Percentiles rank a stretch among this genome's conserved stretches.
Conservation (phyloP, 2,888 invertebrate species). For the Craniophora ligustri region DNA sequence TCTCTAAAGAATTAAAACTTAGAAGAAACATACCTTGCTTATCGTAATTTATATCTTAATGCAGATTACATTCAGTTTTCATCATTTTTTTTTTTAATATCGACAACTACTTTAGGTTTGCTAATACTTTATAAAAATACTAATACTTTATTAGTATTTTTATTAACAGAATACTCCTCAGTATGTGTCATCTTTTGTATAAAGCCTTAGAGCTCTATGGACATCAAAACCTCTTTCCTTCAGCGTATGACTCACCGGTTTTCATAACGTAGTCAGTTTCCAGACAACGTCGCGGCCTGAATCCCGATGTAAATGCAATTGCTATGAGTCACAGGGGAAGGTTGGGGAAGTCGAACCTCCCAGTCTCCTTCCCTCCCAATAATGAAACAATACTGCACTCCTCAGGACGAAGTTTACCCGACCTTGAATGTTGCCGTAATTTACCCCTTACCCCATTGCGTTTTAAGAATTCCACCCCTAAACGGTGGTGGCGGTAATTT, state of each 20-base stretch:
- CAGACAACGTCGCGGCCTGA: constrained; percentile 51
- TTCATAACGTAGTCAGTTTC: constrained; percentile 37
- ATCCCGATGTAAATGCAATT: constrained; percentile 58
- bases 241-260: constrained; percentile 52
- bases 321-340: constrained; percentile 62
- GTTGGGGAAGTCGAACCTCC: constrained; percentile 23
- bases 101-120: no score
- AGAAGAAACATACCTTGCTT: no score
- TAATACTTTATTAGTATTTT: no score
- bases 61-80: no score
- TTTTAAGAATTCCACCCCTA: constrained; percentile 68
- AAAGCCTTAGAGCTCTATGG: neutral
- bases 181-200: no score
- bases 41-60: no score
- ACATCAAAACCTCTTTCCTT: neutral
- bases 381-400: constrained; percentile 69
- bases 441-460: constrained; percentile 53
- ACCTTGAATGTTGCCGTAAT: constrained; percentile 71
- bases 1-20: no score
- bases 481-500: constrained; percentile 65
- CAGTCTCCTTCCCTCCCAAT: constrained; percentile 47
- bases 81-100: no score
- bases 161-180: no score
- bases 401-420: constrained; percentile 59
- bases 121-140: no score